Conservation (phyloP, 2,113 vertebrate species). For the Gracilinanus agilis region DNA sequence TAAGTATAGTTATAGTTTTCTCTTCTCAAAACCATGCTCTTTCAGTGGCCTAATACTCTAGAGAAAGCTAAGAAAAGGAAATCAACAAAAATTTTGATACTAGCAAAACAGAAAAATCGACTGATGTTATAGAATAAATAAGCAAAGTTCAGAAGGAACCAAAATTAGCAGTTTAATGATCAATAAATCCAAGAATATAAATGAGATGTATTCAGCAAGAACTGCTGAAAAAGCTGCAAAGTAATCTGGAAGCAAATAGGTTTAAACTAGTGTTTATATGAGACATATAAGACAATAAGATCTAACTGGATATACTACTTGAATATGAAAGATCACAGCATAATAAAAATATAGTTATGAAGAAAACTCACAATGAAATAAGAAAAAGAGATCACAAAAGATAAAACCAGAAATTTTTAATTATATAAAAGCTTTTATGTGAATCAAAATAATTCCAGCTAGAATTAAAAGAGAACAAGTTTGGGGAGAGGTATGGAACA, state of each 20-base stretch:
- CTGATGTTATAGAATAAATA: not conserved
- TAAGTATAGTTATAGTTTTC: not conserved
- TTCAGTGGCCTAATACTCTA: not conserved
- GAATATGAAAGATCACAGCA: not conserved
- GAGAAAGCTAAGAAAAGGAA: not conserved
- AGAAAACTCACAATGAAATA: not conserved
- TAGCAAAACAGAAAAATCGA: not conserved
- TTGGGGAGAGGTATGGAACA: not conserved
- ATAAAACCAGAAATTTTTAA: not conserved
- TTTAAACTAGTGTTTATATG: not conserved
- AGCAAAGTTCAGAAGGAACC: not conserved
- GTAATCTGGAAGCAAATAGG: not conserved
- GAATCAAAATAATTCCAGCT: not conserved
- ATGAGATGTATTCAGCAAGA: not conserved
- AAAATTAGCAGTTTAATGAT: not conserved
- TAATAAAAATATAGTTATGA: not conserved
- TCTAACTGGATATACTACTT: not conserved
- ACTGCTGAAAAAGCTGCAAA: not conserved
- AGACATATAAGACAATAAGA: not conserved
- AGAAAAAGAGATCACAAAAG: not conserved
- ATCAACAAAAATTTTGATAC: not conserved
- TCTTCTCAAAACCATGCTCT: not conserved
- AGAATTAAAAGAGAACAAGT: not conserved
- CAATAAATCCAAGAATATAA: not conserved
- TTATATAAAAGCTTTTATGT: not conserved